Evolutionary conservation across 2,113 vertebrate genomes (phyloP), one percentile per base, ranked within the genome.

Genomic region (Cercocebus atys): DNA sequence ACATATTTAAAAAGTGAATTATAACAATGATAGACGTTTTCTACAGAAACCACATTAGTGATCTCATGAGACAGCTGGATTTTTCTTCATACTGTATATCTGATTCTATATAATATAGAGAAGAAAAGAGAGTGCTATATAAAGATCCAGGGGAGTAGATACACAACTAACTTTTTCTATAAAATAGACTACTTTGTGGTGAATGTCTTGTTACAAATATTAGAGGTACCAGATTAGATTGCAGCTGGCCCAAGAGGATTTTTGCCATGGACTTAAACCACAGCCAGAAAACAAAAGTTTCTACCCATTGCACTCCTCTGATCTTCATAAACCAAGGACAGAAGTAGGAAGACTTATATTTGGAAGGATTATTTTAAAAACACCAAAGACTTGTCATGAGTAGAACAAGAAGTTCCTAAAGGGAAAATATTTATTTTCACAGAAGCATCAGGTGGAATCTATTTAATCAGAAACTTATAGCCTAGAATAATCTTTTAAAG

Each of bases 141-240:
- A 84, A 78, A 88, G 40, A 64, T 52, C 16, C 32, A 43, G 55
- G 20, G 10, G 43, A 86, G 47, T 17, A 75, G 79, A 79, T 8
- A 89, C 47, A 94, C 9, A 20, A 27, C 20, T 68, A 84, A 83
- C 18, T 86, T 93, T 90, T 76, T 45, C 14, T 47, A 81, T 86
- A 73, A 80, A 89, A 73, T 87, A 80, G 13, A 50, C n/a, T 59
- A 35, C 4, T 73, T 86, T 68, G 32, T 32, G 27, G 45, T 72
- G 59, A 95, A 57, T 79, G 32, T 61, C 88, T 86, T 75, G 61
- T 82, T 52, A 43, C 20, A 94, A 90, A 73, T 97, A 90, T 83
- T 93, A 73, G 52, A 95, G 27, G 66, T 32, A 57, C 9, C 45
- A 96, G 35, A 94, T 83, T 94, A 52, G 12, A 90, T 70, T 92